Evolutionary conservation across 1,140 invertebrate genomes (phyloP), one percentile per base, ranked within the genome.

Genomic region (Drosophila dunni): DNA sequence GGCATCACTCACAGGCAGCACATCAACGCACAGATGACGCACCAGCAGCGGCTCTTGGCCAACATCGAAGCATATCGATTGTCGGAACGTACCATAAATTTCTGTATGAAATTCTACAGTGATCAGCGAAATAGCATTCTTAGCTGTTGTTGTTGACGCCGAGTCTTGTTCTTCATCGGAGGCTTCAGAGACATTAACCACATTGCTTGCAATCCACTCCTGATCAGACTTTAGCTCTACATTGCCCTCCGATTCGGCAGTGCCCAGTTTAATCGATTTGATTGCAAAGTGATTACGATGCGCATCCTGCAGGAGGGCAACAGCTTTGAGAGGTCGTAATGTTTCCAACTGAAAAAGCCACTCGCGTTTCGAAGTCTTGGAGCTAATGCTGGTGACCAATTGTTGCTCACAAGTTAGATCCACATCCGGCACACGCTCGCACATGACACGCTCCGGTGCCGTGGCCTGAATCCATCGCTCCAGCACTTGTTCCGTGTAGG

Each of bases 1-100:
- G 0, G 95, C 93, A 85, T 97, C 96, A 8, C 94, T 93, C 0
- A 94, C 93, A 1, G 96, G 95, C 9, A 96, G 93, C 7, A 97
- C 96, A 83, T 97, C 96, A 6, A 97, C 95, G 84, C 96, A 96
- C 10, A 97, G 86, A 82, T 96, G 95, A 79, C 95, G 94, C 7
- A 95, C 94, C 0, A 97, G 83, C 36, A 96, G 94, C 0, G 96
- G 96, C 56, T 96, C 95, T 42, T 91, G 92, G 1, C 96, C 96
- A 91, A 97, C 96, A 91, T 96, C 96, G 92, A 97, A 97, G 0
- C 97, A 94, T 5, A 97, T 92, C 1, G 95, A 94, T 91, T 98
- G 97, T 1, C 96, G 93, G 83, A 97, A 97, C 3, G 96, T 97
- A 24, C 97, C 97, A 91, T 96, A 97, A 63, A 96, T 95, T 58